These are phyloP conservation scores for Malurus melanocephalus DNA, from an alignment of 2,113 vertebrate genomes.

Conservation along the genomic window DNA sequence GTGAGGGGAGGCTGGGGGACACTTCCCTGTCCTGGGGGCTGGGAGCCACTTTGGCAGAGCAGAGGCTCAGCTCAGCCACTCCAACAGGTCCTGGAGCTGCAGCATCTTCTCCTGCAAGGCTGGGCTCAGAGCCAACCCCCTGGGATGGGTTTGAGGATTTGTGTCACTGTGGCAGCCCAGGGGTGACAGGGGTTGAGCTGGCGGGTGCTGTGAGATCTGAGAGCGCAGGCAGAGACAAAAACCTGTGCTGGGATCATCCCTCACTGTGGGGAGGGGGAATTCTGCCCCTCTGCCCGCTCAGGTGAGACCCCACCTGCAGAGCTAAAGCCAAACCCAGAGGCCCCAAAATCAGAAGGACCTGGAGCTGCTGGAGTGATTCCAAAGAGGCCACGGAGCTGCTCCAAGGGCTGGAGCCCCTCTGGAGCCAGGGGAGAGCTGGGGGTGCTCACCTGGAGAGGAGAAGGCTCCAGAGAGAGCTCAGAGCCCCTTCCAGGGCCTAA, in stretches of 20 bases:
- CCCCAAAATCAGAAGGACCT: accelerated
- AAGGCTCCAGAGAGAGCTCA: neutral
- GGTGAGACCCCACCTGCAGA: neutral
- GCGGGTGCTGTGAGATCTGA: neutral
- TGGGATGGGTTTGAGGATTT: neutral
- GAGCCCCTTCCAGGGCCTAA: neutral
- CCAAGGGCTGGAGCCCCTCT: neutral
- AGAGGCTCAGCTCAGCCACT: neutral
- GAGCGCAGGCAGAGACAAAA: neutral
- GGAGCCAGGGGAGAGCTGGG: neutral
- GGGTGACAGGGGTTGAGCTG: neutral
- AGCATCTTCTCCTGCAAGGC: neutral
- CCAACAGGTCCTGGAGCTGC: neutral
- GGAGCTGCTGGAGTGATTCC: accelerated
- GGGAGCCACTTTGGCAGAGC: neutral
- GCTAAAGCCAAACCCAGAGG: neutral
- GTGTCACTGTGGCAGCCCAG: accelerated
- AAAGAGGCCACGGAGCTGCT: accelerated
- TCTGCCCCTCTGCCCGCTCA: neutral
- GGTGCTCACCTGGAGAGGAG: neutral
- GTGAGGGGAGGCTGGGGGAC: neutral
- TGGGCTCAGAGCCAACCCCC: neutral
- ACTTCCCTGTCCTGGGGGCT: no score
- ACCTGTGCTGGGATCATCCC: neutral
- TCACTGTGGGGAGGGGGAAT: neutral